phyloP scores from a whole-genome alignment of 2,797 vertebrate genomes.

The Etheostoma perlongum region DNA sequence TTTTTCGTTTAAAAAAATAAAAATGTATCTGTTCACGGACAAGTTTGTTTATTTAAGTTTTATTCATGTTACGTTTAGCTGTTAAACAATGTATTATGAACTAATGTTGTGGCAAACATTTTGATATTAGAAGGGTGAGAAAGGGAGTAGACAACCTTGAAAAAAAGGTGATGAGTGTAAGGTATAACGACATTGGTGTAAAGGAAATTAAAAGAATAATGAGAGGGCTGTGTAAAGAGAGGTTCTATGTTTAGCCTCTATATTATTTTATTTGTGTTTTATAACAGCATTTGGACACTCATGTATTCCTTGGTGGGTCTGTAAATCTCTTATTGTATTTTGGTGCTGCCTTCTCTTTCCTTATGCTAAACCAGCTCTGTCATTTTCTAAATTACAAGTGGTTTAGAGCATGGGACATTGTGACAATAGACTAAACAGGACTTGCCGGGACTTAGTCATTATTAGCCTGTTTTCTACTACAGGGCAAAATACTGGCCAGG shows the following conservation, averaged over 20 bases:
- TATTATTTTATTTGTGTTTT: conserved; percentile 12
- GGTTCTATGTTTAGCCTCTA: not conserved
- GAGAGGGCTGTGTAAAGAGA: not conserved
- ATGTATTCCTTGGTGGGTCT: conserved; percentile 21
- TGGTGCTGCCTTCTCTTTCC: conserved; percentile 38
- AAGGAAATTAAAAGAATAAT: conserved; percentile 3
- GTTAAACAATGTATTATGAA: too few relatives aligned
- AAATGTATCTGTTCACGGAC: too few relatives aligned
- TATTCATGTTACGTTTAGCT: too few relatives aligned
- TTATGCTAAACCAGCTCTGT: conserved; percentile 42
- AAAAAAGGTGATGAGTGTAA: not conserved
- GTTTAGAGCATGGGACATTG: conserved; percentile 34
- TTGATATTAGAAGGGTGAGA: not conserved
- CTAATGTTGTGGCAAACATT: not conserved
- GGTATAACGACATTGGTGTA: not conserved
- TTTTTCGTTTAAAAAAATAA: too few relatives aligned
- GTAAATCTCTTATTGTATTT: conserved; percentile 41
- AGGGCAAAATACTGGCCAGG: conserved; percentile 31
- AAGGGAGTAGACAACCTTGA: not conserved
- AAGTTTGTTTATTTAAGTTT: too few relatives aligned
- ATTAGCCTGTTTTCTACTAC: conserved; percentile 33
- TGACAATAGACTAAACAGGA: conserved; percentile 32
- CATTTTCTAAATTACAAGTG: conserved; percentile 36
- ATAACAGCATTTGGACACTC: conserved; percentile 28
- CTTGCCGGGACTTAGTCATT: conserved; percentile 41